Evolutionary conservation across 2,888 invertebrate species (phyloP).

Genomic region (Tholera decimalis): DNA sequence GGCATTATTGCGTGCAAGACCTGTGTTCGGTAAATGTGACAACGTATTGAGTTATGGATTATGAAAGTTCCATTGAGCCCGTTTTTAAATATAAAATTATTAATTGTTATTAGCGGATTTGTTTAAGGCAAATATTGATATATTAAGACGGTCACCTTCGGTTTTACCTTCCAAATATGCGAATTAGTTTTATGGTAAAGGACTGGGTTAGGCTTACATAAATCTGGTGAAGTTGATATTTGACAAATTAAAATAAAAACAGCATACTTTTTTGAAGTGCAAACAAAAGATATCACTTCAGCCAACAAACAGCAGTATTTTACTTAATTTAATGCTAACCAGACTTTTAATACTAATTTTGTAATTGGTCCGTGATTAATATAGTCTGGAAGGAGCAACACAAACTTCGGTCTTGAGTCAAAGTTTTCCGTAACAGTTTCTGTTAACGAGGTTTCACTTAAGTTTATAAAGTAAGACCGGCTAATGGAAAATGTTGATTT

Average conservation of each 20-base stretch:
- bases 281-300: neutral
- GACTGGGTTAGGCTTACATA: too few species aligned
- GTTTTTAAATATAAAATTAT: neutral
- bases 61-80: neutral
- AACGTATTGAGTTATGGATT: neutral
- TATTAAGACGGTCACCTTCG: too few species aligned
- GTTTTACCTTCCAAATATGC: too few species aligned
- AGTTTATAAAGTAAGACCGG: constrained; percentile 48
- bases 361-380: constrained; percentile 37
- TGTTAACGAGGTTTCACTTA: constrained; percentile 60
- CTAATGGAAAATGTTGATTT: constrained; percentile 62
- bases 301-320: neutral
- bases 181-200: too few species aligned
- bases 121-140: too few species aligned
- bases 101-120: neutral
- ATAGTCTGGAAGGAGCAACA: constrained; percentile 41
- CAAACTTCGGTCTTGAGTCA: constrained; percentile 41
- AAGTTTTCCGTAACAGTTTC: constrained; percentile 54
- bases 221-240: neutral
- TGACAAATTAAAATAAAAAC: too few species aligned
- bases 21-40: neutral
- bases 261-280: too few species aligned
- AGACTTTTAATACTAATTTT: constrained; percentile 27
- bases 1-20: neutral
- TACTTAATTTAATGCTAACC: neutral